Evolutionary conservation across 2,888 invertebrate species (phyloP).

Genomic region (Allophyes oxyacanthae): DNA sequence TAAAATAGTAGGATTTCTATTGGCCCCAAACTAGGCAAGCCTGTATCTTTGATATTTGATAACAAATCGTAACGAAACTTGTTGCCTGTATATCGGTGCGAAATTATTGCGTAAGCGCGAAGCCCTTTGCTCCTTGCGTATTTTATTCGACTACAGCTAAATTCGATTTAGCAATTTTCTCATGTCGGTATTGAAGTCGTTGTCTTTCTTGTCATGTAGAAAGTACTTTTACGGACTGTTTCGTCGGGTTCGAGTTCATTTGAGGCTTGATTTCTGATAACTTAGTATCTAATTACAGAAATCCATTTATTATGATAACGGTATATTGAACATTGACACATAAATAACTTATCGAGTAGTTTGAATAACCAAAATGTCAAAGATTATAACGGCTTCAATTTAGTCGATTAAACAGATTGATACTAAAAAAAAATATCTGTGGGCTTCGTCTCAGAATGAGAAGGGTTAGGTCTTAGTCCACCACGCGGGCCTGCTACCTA

Average conservation of each 20-base stretch:
- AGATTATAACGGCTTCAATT: too few relatives aligned
- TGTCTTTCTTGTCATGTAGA: constrained; percentile 26
- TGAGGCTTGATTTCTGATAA: constrained; percentile 4
- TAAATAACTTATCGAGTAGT: too few relatives aligned
- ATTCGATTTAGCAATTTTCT: constrained; percentile 22
- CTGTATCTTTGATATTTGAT: constrained; percentile 29
- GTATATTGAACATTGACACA: too few relatives aligned
- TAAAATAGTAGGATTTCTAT: too few relatives aligned
- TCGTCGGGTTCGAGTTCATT: constrained; percentile 12
- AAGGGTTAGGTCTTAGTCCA: too few relatives aligned
- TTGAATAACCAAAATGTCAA: too few relatives aligned
- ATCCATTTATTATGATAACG: too few relatives aligned
- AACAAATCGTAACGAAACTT: constrained; percentile 28
- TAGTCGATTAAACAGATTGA: too few relatives aligned
- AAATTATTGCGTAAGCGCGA: constrained; percentile 22
- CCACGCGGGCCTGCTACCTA: too few relatives aligned
- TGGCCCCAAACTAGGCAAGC: too few relatives aligned
- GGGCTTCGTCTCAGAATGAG: too few relatives aligned
- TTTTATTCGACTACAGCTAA: constrained; percentile 25
- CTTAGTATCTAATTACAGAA: background rate
- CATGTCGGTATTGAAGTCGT: constrained; percentile 14
- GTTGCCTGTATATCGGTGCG: constrained; percentile 24
- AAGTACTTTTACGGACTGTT: constrained; percentile 23
- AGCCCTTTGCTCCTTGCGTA: constrained; percentile 29
- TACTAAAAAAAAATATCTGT: too few relatives aligned